Conservation (phyloP, 2,888 invertebrate genomes). For the Prostheceraeus crozeri region DNA sequence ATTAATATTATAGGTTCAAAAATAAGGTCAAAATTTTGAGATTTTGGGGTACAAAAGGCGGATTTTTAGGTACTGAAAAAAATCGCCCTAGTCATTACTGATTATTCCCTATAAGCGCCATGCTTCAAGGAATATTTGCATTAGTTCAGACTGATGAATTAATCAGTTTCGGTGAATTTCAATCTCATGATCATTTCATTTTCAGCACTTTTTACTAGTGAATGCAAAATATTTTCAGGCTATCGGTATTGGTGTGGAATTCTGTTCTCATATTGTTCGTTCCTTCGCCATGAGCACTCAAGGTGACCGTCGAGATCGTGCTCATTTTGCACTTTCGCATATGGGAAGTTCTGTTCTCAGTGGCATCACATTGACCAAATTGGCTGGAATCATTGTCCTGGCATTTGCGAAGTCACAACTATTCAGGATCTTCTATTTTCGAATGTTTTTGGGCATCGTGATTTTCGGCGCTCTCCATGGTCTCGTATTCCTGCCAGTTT, state of each 20-base stretch:
- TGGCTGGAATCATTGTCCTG: constrained; percentile 89
- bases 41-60: no score
- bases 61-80: no score
- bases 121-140: no score
- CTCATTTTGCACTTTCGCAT: constrained; percentile 72
- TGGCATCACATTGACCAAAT: constrained; percentile 93
- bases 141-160: no score
- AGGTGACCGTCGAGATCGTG: constrained; percentile 67
- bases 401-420: constrained; percentile 96
- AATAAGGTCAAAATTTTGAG: no score
- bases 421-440: constrained; percentile 84
- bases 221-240: no score
- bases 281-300: constrained; percentile 74
- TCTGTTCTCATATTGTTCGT: constrained; percentile 91
- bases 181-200: no score
- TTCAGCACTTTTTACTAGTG: no score
- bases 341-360: constrained; percentile 94
- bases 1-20: no score
- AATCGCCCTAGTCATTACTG: no score
- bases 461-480: constrained; percentile 92
- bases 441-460: constrained; percentile 95
- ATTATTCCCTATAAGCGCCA: no score
- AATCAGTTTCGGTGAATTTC: no score
- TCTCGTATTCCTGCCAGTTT: constrained; percentile 88
- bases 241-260: constrained; percentile 94